Evolutionary conservation across 2,888 invertebrate genomes (phyloP), one percentile per base, ranked within the genome.

Genomic region (Drosophila histrio): DNA sequence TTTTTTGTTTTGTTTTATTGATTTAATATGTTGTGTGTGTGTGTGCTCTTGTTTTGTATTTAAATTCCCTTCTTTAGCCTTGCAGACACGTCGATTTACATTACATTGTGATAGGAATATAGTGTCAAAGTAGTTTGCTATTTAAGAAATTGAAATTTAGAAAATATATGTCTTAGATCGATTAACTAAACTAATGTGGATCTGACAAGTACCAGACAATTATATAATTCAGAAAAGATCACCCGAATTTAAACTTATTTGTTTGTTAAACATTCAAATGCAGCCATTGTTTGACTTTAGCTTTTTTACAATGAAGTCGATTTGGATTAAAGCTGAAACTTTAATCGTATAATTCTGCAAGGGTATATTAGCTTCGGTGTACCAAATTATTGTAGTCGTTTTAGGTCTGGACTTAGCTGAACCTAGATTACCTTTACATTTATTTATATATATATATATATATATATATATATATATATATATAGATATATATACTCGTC

Each of bases 221-320:
- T 44, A 15, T 19, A 36, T 22, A 43, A 21, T 22, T 30, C 15
- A 24, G 26, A 36, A 24, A 47, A 15, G 30, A 36, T 28, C 36
- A 24, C n/a, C 22, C 22, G 17, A 58, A 43, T 7, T 13, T 46
- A 57, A 39, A 30, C 6, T 21, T 38, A 28, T 38, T 38, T 54
- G 5, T 22, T 26, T 43, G 7, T 15, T 22, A 22, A 43, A 58
- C 30, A 32, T 32, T 41, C 52, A 52, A 47, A 30, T 49, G 47
- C 49, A 56, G 46, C 21, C 58, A 46, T 21, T 50, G n/a, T 30
- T 21, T 44, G 26, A 56, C 28, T 28, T 62, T 30, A 68, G 11
- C 11, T 68, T 65, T 39, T 71, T 60, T 65, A 71, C 71, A 70
- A 11, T 44, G 38, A 17, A 21, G 43, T 49, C 19, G 41, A 32